A percentile compares a stretch with the other conserved stretches of the same genome.
These are phyloP conservation scores for Leptopilina syphax DNA, from an alignment of 2,888 invertebrate species.

Conservation along the genomic window DNA sequence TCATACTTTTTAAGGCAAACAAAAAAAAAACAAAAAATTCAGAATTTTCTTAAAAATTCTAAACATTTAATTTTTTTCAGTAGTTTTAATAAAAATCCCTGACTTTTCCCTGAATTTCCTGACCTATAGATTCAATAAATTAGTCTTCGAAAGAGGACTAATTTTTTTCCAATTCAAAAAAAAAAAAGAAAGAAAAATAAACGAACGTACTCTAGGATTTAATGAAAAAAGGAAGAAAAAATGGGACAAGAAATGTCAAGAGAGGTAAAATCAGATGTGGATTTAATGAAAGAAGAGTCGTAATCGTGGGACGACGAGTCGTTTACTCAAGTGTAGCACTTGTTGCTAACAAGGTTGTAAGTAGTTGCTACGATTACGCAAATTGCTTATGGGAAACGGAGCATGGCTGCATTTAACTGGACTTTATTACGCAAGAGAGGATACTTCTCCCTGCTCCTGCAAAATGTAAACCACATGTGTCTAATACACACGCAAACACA, in stretches of 20 bases:
- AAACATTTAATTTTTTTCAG: too few relatives aligned
- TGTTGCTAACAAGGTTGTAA: conserved; percentile 53
- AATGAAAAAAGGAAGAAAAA: too few relatives aligned
- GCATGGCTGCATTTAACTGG: conserved; percentile 60
- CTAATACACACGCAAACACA: not conserved
- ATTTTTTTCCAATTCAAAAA: too few relatives aligned
- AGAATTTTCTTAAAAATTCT: too few relatives aligned
- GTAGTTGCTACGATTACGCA: conserved; percentile 65
- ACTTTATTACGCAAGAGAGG: conserved; percentile 60
- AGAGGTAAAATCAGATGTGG: conserved; percentile 8
- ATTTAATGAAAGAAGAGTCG: conserved; percentile 33
- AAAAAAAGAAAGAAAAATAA: too few relatives aligned
- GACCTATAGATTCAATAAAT: too few relatives aligned
- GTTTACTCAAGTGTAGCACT: conserved; percentile 49
- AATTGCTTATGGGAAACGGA: conserved; percentile 71
- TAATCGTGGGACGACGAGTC: conserved; percentile 7
- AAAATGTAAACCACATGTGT: conserved; percentile 23
- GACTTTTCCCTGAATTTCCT: too few relatives aligned
- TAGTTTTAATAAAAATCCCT: too few relatives aligned
- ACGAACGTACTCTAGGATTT: too few relatives aligned
- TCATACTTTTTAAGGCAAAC: too few relatives aligned
- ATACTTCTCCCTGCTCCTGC: conserved; percentile 51
- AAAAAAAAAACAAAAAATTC: too few relatives aligned
- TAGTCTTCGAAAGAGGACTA: too few relatives aligned
- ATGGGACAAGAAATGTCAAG: not conserved